phyloP scores from a whole-genome alignment of 2,888 invertebrate species.

The Heliconius sara region DNA sequence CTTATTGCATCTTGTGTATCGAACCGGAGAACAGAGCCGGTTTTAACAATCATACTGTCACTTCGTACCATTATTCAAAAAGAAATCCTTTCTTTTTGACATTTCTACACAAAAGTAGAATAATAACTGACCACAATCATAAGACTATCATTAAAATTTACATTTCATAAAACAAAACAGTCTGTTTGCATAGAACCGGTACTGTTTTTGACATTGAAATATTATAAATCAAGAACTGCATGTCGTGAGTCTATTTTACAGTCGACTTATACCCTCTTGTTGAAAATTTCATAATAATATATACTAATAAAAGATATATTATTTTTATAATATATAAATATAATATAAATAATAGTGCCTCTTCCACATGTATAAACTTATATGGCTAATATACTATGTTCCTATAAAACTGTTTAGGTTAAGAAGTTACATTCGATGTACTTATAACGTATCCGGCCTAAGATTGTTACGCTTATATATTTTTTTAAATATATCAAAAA shows the following conservation, averaged over 20 bases:
- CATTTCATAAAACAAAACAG: neutral
- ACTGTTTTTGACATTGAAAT: neutral
- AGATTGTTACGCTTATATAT: conserved; percentile 14
- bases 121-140: neutral
- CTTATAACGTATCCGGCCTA: conserved; percentile 18
- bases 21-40: conserved; percentile 54
- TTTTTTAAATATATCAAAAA: neutral
- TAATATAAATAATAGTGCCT: conserved; percentile 15
- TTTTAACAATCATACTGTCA: conserved; percentile 2
- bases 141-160: neutral
- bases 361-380: neutral
- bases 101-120: neutral
- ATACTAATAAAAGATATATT: neutral
- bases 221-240: conserved; percentile 2
- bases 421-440: conserved; percentile 2
- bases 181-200: conserved; percentile 1
- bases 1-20: conserved; percentile 85
- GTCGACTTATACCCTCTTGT: neutral
- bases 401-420: neutral
- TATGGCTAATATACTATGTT: conserved; percentile 3
- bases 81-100: neutral
- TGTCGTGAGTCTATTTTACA: conserved; percentile 4
- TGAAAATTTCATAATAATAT: neutral
- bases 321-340: neutral
- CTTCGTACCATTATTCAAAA: neutral